A percentile compares a stretch with the other conserved stretches of the same genome.
Evolutionary conservation across 2,888 invertebrate species (phyloP).

Genomic region (Beris chalybata): DNA sequence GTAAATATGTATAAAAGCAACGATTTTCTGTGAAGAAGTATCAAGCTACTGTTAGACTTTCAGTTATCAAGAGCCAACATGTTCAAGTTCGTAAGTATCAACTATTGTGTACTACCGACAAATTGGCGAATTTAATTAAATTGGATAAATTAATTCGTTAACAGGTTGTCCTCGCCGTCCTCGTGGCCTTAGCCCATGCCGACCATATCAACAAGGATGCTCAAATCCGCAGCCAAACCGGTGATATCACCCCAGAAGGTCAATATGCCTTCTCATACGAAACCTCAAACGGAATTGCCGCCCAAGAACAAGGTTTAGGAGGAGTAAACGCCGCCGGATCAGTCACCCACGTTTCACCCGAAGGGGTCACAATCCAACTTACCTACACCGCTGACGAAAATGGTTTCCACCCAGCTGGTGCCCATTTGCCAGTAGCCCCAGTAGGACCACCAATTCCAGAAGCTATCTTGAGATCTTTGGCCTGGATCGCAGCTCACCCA

Average conservation of each 20-base stretch:
- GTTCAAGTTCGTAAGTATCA: constrained; percentile 27
- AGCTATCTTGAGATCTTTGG: constrained; percentile 37
- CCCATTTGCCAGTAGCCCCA: constrained; percentile 55
- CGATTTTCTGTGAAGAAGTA: too few species aligned
- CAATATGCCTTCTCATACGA: constrained; percentile 57
- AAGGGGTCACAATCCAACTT: constrained; percentile 56
- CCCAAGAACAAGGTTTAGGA: constrained; percentile 61
- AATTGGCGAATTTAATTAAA: not conserved
- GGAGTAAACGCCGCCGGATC: constrained; percentile 61
- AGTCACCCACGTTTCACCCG: constrained; percentile 60
- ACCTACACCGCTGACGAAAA: constrained; percentile 62
- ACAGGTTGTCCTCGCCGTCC: constrained; percentile 18
- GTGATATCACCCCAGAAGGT: constrained; percentile 48
- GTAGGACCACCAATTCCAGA: constrained; percentile 53
- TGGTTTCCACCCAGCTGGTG: constrained; percentile 60
- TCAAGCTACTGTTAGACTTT: too few species aligned
- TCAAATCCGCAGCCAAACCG: constrained; percentile 14
- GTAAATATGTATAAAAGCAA: too few species aligned
- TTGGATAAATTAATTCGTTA: not conserved
- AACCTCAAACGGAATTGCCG: constrained; percentile 65
- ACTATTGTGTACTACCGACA: not conserved
- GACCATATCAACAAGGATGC: constrained; percentile 3
- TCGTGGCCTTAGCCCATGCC: constrained; percentile 12
- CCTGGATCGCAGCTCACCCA: constrained; percentile 22
- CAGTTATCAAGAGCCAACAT: constrained; percentile 15